A percentile compares a stretch with the other conserved stretches of the same genome.
phyloP scores from a whole-genome alignment of 2,113 vertebrate species.

The Pollimyrus isidori region DNA sequence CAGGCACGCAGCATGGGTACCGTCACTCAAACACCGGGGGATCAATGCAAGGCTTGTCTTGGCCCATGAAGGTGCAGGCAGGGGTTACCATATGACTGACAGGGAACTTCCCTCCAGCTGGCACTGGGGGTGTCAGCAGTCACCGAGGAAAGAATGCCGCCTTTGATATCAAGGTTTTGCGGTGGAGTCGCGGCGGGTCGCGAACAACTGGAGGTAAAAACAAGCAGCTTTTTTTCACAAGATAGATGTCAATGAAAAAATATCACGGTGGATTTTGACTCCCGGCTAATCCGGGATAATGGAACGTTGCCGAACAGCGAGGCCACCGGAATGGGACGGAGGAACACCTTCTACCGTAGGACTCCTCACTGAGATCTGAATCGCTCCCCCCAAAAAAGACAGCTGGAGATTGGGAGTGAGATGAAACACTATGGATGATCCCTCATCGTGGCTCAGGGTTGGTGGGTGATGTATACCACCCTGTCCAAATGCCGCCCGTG shows the following conservation, averaged over 20 bases:
- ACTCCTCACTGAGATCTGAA: not conserved
- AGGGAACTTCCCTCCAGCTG: slow-evolving; percentile 53
- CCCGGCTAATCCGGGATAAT: not conserved
- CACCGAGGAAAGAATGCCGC: slow-evolving; percentile 50
- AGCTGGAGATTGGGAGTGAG: not conserved
- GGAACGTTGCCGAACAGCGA: not conserved
- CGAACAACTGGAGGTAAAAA: not conserved
- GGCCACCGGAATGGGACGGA: not conserved
- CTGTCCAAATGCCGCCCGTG: not conserved
- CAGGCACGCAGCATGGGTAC: slow-evolving; percentile 50
- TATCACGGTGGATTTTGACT: not conserved
- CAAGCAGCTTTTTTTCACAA: not conserved
- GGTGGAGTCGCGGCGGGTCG: not conserved
- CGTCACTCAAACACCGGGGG: slow-evolving; percentile 56
- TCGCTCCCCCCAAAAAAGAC: not conserved
- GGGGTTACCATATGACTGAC: slow-evolving; percentile 60
- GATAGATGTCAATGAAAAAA: not conserved
- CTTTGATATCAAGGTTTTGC: slow-evolving; percentile 13
- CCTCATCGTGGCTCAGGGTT: not conserved
- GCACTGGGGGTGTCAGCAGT: slow-evolving; percentile 51
- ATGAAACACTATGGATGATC: not conserved
- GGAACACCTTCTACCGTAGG: not conserved
- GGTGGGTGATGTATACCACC: not conserved
- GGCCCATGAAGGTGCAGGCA: slow-evolving; percentile 53
- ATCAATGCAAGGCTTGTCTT: slow-evolving; percentile 69